Evolutionary conservation across 1,140 invertebrate species (phyloP).

Genomic region (Antheraea mylitta): DNA sequence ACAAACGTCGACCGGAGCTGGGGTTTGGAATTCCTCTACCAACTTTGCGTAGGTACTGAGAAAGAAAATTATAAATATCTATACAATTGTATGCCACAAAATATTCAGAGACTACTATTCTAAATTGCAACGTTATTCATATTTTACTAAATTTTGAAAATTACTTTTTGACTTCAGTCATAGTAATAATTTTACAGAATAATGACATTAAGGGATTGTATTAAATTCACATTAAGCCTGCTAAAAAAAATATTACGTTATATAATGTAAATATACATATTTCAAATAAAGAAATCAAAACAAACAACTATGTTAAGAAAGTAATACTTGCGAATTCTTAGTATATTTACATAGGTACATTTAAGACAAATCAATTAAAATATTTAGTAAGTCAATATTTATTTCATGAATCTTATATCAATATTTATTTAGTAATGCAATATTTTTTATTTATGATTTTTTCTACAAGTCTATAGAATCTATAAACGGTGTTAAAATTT

Average conservation of each 20-base stretch:
- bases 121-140: neutral
- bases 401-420: no score
- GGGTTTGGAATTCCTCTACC: neutral
- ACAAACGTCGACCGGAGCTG: conserved; percentile 19
- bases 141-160: neutral
- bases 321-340: no score
- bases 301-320: no score
- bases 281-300: no score
- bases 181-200: neutral
- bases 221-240: no score
- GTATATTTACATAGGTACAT: no score
- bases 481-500: neutral
- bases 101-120: neutral
- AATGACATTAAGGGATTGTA: neutral
- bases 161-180: neutral
- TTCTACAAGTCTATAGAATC: neutral
- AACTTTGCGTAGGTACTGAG: conserved; percentile 1
- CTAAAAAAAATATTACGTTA: no score
- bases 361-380: no score
- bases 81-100: neutral
- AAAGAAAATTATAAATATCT: neutral
- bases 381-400: no score
- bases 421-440: no score
- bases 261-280: no score
- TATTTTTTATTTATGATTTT: neutral